phyloP scores from a whole-genome alignment of 2,113 vertebrate species.

The Pygoscelis antarcticus region DNA sequence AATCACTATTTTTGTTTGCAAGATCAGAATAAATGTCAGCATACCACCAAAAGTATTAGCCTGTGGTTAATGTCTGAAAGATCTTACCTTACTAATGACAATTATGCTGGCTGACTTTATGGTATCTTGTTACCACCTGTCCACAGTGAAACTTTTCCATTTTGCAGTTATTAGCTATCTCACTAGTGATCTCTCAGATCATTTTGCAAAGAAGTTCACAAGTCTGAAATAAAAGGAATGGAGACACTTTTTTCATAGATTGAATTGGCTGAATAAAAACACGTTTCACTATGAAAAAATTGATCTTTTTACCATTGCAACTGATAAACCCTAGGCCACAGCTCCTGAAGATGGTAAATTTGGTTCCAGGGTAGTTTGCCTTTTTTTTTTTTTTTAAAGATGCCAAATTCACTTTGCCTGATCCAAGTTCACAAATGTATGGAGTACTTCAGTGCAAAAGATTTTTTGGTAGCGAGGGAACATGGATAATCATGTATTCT shows the following conservation, averaged over 20 bases:
- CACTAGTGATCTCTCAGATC: slow-evolving; percentile 52
- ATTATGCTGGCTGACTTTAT: slow-evolving; percentile 49
- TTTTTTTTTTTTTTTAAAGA: not conserved
- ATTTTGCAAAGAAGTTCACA: slow-evolving; percentile 60
- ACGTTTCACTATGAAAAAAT: not conserved
- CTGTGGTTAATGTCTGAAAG: not conserved
- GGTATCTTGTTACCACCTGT: slow-evolving; percentile 63
- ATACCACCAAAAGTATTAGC: not conserved
- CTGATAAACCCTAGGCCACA: not conserved
- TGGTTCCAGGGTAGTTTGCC: not conserved
- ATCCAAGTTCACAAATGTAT: not conserved
- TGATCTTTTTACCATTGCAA: not conserved
- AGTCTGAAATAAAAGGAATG: slow-evolving; percentile 50
- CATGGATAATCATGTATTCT: not conserved
- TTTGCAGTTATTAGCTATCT: slow-evolving; percentile 63
- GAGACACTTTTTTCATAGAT: not conserved
- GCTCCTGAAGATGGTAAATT: not conserved
- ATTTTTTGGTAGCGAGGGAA: not conserved
- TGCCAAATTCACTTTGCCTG: not conserved
- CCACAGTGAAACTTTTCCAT: slow-evolving; percentile 58
- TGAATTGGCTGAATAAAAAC: not conserved
- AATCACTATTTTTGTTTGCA: not conserved
- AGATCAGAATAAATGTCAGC: not conserved
- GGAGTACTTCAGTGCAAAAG: not conserved
- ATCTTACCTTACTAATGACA: slow-evolving; percentile 66